These are phyloP conservation scores for Agrilus mali DNA, from an alignment of 2,888 invertebrate species.

Conservation along the genomic window DNA sequence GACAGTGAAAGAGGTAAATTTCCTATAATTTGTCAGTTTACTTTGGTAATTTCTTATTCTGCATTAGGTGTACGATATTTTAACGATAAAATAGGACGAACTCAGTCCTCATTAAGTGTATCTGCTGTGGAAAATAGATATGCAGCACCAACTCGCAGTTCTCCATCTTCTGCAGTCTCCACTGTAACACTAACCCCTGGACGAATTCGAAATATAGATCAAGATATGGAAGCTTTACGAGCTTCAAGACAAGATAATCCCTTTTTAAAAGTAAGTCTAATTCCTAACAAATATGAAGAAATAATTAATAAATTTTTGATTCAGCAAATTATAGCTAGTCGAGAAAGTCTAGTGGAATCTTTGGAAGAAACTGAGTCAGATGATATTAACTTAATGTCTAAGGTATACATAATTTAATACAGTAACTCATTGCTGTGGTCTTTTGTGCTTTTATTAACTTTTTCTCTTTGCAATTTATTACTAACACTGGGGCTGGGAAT, in stretches of 20 bases:
- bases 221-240: constrained; percentile 73
- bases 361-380: constrained; percentile 63
- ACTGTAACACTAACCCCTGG: constrained; percentile 61
- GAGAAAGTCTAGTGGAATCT: constrained; percentile 65
- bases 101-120: constrained; percentile 31
- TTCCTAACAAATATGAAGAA: not conserved
- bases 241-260: constrained; percentile 76
- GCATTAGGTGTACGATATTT: constrained; percentile 12
- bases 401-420: constrained; percentile 36
- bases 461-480: not conserved
- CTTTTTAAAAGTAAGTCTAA: constrained; percentile 53
- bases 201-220: constrained; percentile 63
- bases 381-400: constrained; percentile 64
- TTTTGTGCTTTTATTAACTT: not conserved
- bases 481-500: constrained; percentile 9
- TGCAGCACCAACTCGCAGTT: constrained; percentile 26
- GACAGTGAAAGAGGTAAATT: no score
- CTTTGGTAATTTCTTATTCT: constrained; percentile 2
- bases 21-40: no score
- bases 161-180: constrained; percentile 45
- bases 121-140: constrained; percentile 31
- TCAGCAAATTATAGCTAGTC: constrained; percentile 64
- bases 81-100: constrained; percentile 24
- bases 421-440: not conserved
- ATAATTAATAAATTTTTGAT: constrained; percentile 19